Percentiles rank a stretch among this genome's conserved stretches.
phyloP scores from a whole-genome alignment of 92 coral and sea anemone species.

The Pocillopora meandrina region DNA sequence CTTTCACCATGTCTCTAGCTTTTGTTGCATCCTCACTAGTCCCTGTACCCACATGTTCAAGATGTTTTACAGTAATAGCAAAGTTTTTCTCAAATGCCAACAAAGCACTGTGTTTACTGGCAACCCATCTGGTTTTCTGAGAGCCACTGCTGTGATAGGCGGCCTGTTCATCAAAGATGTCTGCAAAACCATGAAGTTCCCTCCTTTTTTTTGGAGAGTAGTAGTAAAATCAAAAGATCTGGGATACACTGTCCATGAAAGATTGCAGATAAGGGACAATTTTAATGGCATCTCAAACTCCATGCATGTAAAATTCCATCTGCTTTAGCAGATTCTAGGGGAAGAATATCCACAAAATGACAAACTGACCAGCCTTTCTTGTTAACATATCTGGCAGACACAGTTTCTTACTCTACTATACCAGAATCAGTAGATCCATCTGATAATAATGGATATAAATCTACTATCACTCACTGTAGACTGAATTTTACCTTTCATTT shows the following conservation, averaged over 20 bases:
- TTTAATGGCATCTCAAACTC: constrained; percentile 55
- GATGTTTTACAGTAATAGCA: constrained; percentile 34
- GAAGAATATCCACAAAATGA: constrained; percentile 37
- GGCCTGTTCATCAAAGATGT: constrained; percentile 31
- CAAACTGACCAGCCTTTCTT: constrained; percentile 26
- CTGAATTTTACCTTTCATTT: not conserved
- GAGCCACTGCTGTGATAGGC: constrained; percentile 47
- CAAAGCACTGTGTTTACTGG: constrained; percentile 48
- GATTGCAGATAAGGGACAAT: constrained; percentile 7
- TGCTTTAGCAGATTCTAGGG: constrained; percentile 42
- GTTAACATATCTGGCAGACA: constrained; percentile 34
- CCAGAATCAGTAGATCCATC: constrained; percentile 47
- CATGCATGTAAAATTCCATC: constrained; percentile 28
- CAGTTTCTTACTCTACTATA: constrained; percentile 30
- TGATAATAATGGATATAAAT: constrained; percentile 38
- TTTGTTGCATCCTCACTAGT: constrained; percentile 40
- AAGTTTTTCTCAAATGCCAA: constrained; percentile 31
- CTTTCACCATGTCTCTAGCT: constrained; percentile 24
- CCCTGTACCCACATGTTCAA: constrained; percentile 41
- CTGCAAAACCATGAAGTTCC: constrained; percentile 46
- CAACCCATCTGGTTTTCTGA: constrained; percentile 52
- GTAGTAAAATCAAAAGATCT: constrained; percentile 41
- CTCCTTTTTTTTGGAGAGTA: constrained; percentile 51
- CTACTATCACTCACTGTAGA: constrained; percentile 26
- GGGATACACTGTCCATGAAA: constrained; percentile 40